A percentile compares a stretch with the other conserved stretches of the same genome.
Evolutionary conservation across 2,113 vertebrate species (phyloP).

Genomic region (Gasterosteus nipponicus): DNA sequence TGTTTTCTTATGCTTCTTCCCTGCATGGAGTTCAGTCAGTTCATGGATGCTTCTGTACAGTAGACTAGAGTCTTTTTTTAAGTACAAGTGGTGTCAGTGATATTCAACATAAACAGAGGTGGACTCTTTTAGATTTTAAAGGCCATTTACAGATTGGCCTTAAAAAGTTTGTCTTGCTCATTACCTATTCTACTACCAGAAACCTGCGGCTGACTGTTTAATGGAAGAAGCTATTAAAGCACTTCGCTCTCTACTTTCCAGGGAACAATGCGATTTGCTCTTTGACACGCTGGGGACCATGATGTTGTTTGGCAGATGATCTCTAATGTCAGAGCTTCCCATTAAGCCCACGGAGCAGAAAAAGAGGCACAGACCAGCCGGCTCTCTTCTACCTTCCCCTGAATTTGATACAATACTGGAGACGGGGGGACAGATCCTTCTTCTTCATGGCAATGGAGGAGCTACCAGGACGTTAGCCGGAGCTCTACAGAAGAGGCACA

Average conservation of each 20-base stretch:
- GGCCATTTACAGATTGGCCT: neutral
- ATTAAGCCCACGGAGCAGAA: neutral
- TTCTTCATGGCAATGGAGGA: neutral
- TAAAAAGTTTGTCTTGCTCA: neutral
- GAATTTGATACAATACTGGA: neutral
- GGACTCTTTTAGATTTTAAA: no score
- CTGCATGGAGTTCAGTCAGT: slow-evolving; percentile 6
- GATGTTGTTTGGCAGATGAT: slow-evolving; percentile 3
- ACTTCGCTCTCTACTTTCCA: neutral
- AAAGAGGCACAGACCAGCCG: neutral
- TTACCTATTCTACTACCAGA: neutral
- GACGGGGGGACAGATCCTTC: neutral
- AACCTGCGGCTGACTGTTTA: neutral
- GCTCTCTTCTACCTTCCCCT: neutral
- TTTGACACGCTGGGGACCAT: slow-evolving; percentile 1
- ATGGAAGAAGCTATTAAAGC: neutral
- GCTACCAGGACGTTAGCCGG: neutral
- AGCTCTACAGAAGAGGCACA: neutral
- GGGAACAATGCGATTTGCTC: neutral
- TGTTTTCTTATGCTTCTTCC: slow-evolving; percentile 25
- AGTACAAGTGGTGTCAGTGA: neutral
- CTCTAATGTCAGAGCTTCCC: neutral
- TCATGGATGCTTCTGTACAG: slow-evolving; percentile 8
- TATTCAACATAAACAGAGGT: neutral
- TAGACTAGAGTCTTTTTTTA: neutral